phyloP scores from a whole-genome alignment of 2,797 vertebrate species.

The Gymnodraco acuticeps region DNA sequence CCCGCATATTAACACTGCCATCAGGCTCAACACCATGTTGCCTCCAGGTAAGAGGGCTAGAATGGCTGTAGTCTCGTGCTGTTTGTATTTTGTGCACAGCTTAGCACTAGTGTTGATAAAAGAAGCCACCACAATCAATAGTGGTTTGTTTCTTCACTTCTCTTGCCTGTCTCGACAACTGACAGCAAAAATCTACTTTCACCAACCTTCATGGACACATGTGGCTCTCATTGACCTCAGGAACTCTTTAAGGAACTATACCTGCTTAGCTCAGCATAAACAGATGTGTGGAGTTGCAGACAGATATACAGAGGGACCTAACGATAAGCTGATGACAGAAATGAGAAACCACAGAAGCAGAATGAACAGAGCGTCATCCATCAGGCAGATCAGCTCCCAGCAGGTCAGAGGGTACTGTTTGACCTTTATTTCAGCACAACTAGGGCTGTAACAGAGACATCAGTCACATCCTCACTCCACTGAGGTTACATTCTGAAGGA shows the following conservation, averaged over 20 bases:
- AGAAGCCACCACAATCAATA: not conserved
- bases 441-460: conserved; percentile 69
- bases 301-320: conserved; percentile 29
- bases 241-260: conserved; percentile 31
- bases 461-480: conserved; percentile 58
- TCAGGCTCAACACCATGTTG: too few relatives aligned
- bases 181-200: conserved; percentile 12
- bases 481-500: conserved; percentile 37
- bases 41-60: not conserved
- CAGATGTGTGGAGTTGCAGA: conserved; percentile 59
- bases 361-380: conserved; percentile 60
- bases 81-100: not conserved
- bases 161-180: not conserved
- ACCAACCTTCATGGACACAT: conserved; percentile 21
- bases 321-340: conserved; percentile 58
- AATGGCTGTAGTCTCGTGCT: not conserved
- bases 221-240: conserved; percentile 33
- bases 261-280: conserved; percentile 49
- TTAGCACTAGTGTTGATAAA: not conserved
- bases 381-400: conserved; percentile 65
- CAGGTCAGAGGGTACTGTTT: conserved; percentile 64
- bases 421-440: conserved; percentile 70
- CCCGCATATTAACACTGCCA: not conserved
- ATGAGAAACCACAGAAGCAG: conserved; percentile 50
- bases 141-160: not conserved